Conservation (phyloP, 1,140 invertebrate genomes). For the Eurosta solidaginis region DNA sequence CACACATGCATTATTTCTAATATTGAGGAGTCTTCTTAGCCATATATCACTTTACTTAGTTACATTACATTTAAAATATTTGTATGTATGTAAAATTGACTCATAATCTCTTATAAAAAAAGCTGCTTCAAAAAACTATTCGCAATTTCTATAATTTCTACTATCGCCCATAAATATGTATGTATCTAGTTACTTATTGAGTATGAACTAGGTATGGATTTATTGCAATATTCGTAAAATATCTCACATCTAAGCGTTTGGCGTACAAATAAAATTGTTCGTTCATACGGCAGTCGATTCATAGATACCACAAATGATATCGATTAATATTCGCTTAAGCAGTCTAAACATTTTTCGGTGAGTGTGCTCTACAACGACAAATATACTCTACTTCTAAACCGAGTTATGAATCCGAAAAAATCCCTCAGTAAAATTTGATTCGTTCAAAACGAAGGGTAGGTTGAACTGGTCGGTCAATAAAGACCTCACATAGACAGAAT, state of each 20-base stretch:
- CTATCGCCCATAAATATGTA: not conserved
- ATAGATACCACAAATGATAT: too few species aligned
- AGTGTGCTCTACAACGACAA: too few species aligned
- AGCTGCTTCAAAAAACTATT: not conserved
- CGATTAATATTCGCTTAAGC: too few species aligned
- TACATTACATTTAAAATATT: not conserved
- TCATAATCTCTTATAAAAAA: slow-evolving; percentile 28
- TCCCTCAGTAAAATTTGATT: too few species aligned
- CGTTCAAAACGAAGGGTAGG: too few species aligned
- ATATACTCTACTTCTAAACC: too few species aligned
- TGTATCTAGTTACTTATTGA: slow-evolving; percentile 4
- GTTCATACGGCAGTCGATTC: too few species aligned
- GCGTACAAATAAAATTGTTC: not conserved
- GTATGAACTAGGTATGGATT: not conserved
- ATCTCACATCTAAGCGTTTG: not conserved
- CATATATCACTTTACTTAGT: slow-evolving; percentile 6
- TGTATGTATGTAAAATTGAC: slow-evolving; percentile 10
- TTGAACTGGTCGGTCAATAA: too few species aligned
- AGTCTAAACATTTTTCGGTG: too few species aligned
- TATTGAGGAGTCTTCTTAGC: not conserved
- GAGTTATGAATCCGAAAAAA: too few species aligned
- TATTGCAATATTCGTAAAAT: not conserved
- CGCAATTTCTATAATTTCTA: not conserved
- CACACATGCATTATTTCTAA: not conserved
- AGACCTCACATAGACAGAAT: too few species aligned